phyloP scores from a whole-genome alignment of 2,888 invertebrate genomes.

The Seira ritae region DNA sequence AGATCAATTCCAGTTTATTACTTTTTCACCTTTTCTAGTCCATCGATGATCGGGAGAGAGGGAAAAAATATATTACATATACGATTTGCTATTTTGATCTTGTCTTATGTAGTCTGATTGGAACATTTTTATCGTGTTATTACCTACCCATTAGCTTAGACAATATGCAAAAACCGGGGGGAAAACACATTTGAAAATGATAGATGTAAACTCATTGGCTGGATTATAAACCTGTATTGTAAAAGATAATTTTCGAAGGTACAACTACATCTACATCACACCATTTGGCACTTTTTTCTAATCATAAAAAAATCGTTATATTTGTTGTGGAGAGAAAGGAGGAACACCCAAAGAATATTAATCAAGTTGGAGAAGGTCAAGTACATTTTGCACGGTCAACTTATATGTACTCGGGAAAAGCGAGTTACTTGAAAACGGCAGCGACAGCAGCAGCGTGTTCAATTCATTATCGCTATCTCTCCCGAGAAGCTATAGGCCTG shows the following conservation, averaged over 20 bases:
- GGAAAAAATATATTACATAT: neutral
- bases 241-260: slow-evolving; percentile 21
- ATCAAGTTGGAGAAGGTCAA: slow-evolving; percentile 69
- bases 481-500: too few relatives aligned
- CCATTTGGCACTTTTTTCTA: slow-evolving; percentile 25
- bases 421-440: neutral
- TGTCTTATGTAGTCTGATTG: slow-evolving; percentile 38
- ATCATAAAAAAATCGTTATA: slow-evolving; percentile 54
- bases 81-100: slow-evolving; percentile 26
- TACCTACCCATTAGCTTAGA: slow-evolving; percentile 1
- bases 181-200: slow-evolving; percentile 30
- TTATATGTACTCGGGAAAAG: slow-evolving; percentile 20
- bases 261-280: neutral
- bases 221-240: slow-evolving; percentile 10
- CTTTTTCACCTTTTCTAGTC: slow-evolving; percentile 40
- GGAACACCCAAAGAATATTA: slow-evolving; percentile 54
- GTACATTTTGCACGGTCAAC: slow-evolving; percentile 37
- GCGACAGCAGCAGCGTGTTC: neutral
- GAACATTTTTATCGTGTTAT: slow-evolving; percentile 32
- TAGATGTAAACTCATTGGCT: slow-evolving; percentile 38
- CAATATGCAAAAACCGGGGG: slow-evolving; percentile 45
- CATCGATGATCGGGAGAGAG: slow-evolving; percentile 23
- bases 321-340: slow-evolving; percentile 3
- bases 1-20: slow-evolving; percentile 42
- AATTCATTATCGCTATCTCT: slow-evolving; percentile 2